A percentile compares a stretch with the other conserved stretches of the same genome.
These are phyloP conservation scores for Promerops cafer DNA, from an alignment of 2,113 vertebrate species.

Conservation along the genomic window DNA sequence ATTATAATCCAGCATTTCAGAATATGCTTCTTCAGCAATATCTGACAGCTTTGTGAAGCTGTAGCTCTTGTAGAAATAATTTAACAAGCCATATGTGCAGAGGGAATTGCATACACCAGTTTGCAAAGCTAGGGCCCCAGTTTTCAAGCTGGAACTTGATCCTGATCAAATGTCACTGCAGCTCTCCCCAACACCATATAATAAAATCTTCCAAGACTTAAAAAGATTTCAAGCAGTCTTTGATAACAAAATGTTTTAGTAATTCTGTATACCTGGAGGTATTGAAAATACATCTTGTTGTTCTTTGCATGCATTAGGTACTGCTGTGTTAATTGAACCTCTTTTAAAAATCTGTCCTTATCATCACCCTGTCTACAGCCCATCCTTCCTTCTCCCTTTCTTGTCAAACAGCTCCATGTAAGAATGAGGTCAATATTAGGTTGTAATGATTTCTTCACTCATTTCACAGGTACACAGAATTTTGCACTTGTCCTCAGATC, in stretches of 20 bases:
- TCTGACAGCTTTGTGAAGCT: neutral
- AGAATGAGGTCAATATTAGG: neutral
- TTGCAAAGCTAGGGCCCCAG: neutral
- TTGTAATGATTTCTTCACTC: constrained; percentile 16
- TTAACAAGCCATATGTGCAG: neutral
- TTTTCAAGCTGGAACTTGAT: constrained; percentile 20
- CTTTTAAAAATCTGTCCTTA: neutral
- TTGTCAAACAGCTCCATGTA: constrained; percentile 1
- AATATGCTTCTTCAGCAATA: neutral
- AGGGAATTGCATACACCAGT: neutral
- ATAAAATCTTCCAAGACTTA: neutral
- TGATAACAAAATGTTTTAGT: neutral
- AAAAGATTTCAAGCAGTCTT: neutral
- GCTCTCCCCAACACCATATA: neutral
- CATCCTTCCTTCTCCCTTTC: neutral
- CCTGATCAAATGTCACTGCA: neutral
- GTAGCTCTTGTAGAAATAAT: neutral
- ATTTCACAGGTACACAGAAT: constrained; percentile 5
- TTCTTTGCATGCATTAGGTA: neutral
- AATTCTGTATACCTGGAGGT: neutral
- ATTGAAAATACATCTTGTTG: neutral
- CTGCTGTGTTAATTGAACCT: neutral
- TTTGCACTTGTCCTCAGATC: neutral
- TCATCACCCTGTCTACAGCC: neutral
- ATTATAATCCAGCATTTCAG: neutral